Evolutionary conservation across 2,888 invertebrate genomes (phyloP).

Genomic region (Priocnemis perturbator): DNA sequence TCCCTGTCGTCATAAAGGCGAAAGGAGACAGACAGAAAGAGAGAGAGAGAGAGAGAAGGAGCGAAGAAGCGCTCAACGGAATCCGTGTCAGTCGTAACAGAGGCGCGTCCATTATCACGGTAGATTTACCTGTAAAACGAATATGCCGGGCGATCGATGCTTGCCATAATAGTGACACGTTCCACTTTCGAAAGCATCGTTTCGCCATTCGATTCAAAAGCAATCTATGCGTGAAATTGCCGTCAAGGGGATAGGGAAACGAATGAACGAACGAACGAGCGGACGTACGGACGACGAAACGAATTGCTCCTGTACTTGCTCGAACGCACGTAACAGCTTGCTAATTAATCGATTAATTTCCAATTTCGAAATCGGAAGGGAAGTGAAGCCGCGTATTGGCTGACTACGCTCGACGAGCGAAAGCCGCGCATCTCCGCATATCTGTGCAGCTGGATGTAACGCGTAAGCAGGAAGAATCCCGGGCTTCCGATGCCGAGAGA

Average conservation of each 20-base stretch:
- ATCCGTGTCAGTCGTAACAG: too few relatives aligned
- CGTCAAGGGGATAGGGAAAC: slow-evolving; percentile 23
- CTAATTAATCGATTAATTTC: slow-evolving; percentile 61
- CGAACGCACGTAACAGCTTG: slow-evolving; percentile 47
- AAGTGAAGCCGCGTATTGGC: not conserved
- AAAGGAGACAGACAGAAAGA: not conserved
- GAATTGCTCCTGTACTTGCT: slow-evolving; percentile 43
- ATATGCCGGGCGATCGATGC: not conserved
- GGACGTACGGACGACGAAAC: slow-evolving; percentile 39
- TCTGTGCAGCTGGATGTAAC: too few relatives aligned
- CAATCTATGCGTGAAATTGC: slow-evolving; percentile 56
- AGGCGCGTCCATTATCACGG: too few relatives aligned
- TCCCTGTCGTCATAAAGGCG: too few relatives aligned
- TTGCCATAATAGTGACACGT: slow-evolving; percentile 17
- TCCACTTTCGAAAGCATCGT: slow-evolving; percentile 44
- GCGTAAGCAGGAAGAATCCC: too few relatives aligned
- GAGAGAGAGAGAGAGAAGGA: not conserved
- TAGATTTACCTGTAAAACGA: too few relatives aligned
- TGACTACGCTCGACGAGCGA: slow-evolving; percentile 25
- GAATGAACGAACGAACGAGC: slow-evolving; percentile 16
- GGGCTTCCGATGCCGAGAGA: too few relatives aligned
- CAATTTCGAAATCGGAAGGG: slow-evolving; percentile 43
- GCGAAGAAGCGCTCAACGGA: not conserved
- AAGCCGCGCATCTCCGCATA: slow-evolving; percentile 16
- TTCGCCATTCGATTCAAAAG: slow-evolving; percentile 48